phyloP scores from a whole-genome alignment of 2,888 invertebrate species.

The Phengaris alcon region DNA sequence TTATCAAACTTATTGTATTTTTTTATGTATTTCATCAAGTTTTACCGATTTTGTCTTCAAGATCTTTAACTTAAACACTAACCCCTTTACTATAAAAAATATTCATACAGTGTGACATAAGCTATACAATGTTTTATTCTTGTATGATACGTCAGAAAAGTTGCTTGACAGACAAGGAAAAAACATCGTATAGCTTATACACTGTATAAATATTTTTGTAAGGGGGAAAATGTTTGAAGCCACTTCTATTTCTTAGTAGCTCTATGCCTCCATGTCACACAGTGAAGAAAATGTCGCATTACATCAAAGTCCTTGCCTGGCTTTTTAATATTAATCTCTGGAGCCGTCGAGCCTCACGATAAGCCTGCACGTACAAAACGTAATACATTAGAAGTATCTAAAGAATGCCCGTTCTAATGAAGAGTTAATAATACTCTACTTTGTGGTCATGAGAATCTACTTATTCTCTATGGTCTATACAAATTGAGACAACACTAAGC shows the following conservation, averaged over 20 bases:
- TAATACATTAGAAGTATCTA: constrained; percentile 36
- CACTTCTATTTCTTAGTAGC: constrained; percentile 27
- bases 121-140: too few relatives aligned
- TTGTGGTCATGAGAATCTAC: background rate
- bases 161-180: too few relatives aligned
- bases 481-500: background rate
- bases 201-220: too few relatives aligned
- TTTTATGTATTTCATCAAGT: too few relatives aligned
- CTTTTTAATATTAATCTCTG: constrained; percentile 60
- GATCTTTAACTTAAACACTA: too few relatives aligned
- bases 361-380: constrained; percentile 51
- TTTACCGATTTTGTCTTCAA: too few relatives aligned
- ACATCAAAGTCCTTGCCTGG: constrained; percentile 58
- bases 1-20: too few relatives aligned
- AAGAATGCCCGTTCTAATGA: constrained; percentile 27
- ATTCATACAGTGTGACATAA: too few relatives aligned
- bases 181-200: too few relatives aligned
- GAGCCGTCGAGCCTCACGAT: constrained; percentile 53
- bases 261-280: constrained; percentile 33
- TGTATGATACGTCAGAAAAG: too few relatives aligned
- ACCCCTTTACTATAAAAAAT: too few relatives aligned
- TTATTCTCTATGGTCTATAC: background rate
- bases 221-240: background rate
- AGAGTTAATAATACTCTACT: constrained; percentile 16
- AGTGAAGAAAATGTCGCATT: constrained; percentile 56